These are phyloP conservation scores for Nomada flava DNA, from an alignment of 2,888 invertebrate genomes.

Conservation along the genomic window DNA sequence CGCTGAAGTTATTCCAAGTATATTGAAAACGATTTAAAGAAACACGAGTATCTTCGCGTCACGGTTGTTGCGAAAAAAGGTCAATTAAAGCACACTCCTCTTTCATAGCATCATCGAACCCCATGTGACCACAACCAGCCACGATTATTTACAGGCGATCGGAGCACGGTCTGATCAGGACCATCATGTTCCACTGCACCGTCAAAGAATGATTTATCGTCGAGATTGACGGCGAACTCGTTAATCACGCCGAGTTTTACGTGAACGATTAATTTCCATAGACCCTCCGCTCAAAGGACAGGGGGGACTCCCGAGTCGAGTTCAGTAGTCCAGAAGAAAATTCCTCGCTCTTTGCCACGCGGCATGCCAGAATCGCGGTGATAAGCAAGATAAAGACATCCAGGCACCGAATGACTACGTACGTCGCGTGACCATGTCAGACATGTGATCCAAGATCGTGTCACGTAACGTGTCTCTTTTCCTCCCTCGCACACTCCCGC, in stretches of 20 bases:
- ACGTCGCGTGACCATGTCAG: slow-evolving; percentile 61
- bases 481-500: too few relatives aligned
- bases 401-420: slow-evolving; percentile 39
- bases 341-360: slow-evolving; percentile 51
- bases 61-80: too few relatives aligned
- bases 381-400: slow-evolving; percentile 73
- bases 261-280: slow-evolving; percentile 60
- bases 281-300: slow-evolving; percentile 1
- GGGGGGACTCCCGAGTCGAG: slow-evolving; percentile 9
- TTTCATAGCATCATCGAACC: background rate
- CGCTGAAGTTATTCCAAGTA: background rate
- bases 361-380: slow-evolving; percentile 59
- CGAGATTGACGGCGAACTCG: slow-evolving; percentile 46
- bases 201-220: slow-evolving; percentile 55
- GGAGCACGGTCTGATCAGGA: slow-evolving; percentile 35
- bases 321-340: slow-evolving; percentile 54
- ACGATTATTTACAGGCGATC: slow-evolving; percentile 25
- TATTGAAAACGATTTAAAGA: too few relatives aligned
- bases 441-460: slow-evolving; percentile 13
- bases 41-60: too few relatives aligned
- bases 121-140: slow-evolving; percentile 25
- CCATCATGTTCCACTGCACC: slow-evolving; percentile 36
- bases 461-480: slow-evolving; percentile 34
- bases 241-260: slow-evolving; percentile 61
- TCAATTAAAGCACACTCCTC: too few relatives aligned